phyloP scores from a whole-genome alignment of 2,797 vertebrate species.

The Amblyopsis hoosieri region DNA sequence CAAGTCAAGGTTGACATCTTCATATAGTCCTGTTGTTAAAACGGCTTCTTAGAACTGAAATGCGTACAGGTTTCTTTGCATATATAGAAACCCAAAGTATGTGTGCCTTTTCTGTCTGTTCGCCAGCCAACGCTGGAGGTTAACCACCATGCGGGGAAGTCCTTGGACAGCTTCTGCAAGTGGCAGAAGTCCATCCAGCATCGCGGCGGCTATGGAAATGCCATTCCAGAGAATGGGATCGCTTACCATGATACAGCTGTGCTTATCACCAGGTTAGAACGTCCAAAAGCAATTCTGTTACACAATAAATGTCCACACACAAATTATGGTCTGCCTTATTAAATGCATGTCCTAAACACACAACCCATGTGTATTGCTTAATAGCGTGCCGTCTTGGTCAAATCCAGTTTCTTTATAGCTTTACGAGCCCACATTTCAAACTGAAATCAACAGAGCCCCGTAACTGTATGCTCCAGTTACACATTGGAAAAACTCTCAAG shows the following conservation, averaged over 20 bases:
- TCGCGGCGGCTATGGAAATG: conserved; percentile 90
- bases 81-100: neutral
- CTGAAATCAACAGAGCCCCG: neutral
- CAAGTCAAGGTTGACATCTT: too few relatives aligned
- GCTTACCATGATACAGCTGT: conserved; percentile 97
- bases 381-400: neutral
- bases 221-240: conserved; percentile 94
- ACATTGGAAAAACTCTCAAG: too few relatives aligned
- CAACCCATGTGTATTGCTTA: too few relatives aligned
- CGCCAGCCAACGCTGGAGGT: conserved; percentile 92
- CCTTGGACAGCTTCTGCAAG: conserved; percentile 98
- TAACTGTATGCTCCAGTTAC: too few relatives aligned
- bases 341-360: too few relatives aligned
- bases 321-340: neutral
- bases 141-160: conserved; percentile 96
- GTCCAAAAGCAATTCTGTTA: neutral
- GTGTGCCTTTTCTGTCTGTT: conserved; percentile 28
- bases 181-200: conserved; percentile 98
- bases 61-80: neutral
- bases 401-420: too few relatives aligned
- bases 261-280: conserved; percentile 92
- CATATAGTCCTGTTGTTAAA: too few relatives aligned
- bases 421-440: neutral
- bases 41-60: neutral
- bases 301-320: neutral